Conservation (phyloP, 2,113 vertebrate species). For the Nettapus auritus region DNA sequence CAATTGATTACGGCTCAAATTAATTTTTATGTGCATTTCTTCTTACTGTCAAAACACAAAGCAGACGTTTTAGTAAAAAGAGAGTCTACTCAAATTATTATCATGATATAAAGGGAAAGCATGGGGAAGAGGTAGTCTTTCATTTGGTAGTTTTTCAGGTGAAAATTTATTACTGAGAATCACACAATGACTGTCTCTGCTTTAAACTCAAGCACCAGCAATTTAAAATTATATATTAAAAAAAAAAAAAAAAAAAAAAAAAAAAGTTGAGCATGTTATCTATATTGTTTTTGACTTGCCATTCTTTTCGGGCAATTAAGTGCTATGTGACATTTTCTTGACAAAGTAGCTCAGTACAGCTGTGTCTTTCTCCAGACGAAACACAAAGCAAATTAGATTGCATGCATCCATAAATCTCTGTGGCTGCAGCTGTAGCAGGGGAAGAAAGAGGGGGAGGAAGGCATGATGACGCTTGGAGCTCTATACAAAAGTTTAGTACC, state of each 20-base stretch:
- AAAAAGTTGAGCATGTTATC: neutral
- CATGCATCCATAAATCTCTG: constrained; percentile 42
- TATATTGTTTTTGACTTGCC: constrained; percentile 33
- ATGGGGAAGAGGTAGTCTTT: neutral
- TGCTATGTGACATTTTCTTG: constrained; percentile 52
- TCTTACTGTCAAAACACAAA: neutral
- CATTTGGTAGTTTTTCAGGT: neutral
- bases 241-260: neutral
- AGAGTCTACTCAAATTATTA: neutral
- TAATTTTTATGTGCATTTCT: neutral
- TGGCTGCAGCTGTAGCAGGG: constrained; percentile 14
- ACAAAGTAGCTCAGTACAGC: constrained; percentile 44
- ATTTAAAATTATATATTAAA: neutral
- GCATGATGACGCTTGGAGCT: neutral
- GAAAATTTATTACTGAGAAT: neutral
- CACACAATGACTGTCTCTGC: neutral
- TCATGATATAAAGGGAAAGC: neutral
- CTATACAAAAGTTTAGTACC: neutral
- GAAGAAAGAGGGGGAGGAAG: neutral
- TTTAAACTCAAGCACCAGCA: neutral
- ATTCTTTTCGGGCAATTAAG: constrained; percentile 61
- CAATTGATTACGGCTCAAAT: neutral
- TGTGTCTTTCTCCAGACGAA: constrained; percentile 50
- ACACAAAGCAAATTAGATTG: constrained; percentile 31
- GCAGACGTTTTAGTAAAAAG: neutral